These are phyloP conservation scores for Drosophila kanapiae DNA, from an alignment of 1,140 invertebrate genomes.

Conservation along the genomic window DNA sequence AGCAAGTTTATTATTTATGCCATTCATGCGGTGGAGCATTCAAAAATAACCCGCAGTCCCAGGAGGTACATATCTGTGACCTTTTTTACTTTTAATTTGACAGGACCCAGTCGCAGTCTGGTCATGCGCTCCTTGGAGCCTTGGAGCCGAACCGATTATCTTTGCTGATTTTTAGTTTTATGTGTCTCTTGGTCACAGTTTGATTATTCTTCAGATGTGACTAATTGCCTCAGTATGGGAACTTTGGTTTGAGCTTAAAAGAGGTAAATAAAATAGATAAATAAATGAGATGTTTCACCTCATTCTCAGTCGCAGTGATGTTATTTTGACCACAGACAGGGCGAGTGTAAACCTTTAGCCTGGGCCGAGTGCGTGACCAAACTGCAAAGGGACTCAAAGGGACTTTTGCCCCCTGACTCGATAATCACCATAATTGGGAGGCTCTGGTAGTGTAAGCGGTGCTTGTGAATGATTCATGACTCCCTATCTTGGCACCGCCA, in stretches of 20 bases:
- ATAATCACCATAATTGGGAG: slow-evolving; percentile 63
- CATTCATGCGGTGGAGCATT: slow-evolving; percentile 62
- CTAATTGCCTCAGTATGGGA: background rate
- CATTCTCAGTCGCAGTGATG: background rate
- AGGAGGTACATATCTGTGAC: slow-evolving; percentile 55
- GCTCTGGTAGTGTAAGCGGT: slow-evolving; percentile 36
- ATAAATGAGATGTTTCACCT: background rate
- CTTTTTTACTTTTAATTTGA: slow-evolving; percentile 70
- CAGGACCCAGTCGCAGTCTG: background rate
- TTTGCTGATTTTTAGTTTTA: slow-evolving; percentile 51
- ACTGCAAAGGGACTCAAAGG: slow-evolving; percentile 33
- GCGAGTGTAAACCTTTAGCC: background rate
- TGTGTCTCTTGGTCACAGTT: background rate
- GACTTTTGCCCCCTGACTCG: slow-evolving; percentile 25
- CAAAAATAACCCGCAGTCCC: slow-evolving; percentile 44
- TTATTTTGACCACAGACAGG: too few relatives aligned
- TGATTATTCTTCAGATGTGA: background rate
- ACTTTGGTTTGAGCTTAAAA: background rate
- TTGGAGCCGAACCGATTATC: slow-evolving; percentile 40
- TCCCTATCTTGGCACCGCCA: slow-evolving; percentile 6
- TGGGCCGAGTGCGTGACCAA: slow-evolving; percentile 47
- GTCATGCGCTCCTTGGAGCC: slow-evolving; percentile 36
- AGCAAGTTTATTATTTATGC: slow-evolving; percentile 69
- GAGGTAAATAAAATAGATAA: background rate
- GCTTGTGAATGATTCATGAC: slow-evolving; percentile 62